Evolutionary conservation across 2,888 invertebrate genomes (phyloP).

Genomic region (Chromoteleia sp.): DNA sequence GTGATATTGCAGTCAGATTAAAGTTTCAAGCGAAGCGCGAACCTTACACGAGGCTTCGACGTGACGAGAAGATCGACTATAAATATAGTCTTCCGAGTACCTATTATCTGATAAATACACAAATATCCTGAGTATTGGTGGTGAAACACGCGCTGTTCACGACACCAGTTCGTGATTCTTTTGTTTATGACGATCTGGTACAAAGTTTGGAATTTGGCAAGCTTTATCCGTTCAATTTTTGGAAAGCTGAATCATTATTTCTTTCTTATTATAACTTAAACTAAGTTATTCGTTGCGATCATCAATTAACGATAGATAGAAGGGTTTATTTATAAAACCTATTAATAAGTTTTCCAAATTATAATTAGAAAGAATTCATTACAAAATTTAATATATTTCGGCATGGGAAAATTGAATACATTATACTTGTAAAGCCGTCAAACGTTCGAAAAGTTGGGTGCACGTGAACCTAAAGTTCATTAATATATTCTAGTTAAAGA

Average conservation of each 20-base stretch:
- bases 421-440: no score
- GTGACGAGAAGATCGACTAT: constrained; percentile 27
- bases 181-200: neutral
- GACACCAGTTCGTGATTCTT: constrained; percentile 1
- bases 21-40: constrained; percentile 12
- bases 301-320: neutral
- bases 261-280: neutral
- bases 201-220: neutral
- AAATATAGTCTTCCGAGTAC: neutral
- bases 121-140: neutral
- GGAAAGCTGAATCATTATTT: constrained; percentile 5
- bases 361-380: no score
- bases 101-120: constrained; percentile 14
- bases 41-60: constrained; percentile 24
- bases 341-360: no score
- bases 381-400: no score
- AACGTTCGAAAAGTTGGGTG: neutral
- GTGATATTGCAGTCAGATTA: constrained; percentile 22
- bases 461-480: neutral
- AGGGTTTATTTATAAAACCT: no score
- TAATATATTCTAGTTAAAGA: constrained; percentile 7
- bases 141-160: constrained; percentile 6
- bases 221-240: neutral
- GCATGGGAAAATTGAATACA: no score
- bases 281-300: neutral